Conservation (phyloP, 2,888 invertebrate genomes). For the Flexamia atlantica region DNA sequence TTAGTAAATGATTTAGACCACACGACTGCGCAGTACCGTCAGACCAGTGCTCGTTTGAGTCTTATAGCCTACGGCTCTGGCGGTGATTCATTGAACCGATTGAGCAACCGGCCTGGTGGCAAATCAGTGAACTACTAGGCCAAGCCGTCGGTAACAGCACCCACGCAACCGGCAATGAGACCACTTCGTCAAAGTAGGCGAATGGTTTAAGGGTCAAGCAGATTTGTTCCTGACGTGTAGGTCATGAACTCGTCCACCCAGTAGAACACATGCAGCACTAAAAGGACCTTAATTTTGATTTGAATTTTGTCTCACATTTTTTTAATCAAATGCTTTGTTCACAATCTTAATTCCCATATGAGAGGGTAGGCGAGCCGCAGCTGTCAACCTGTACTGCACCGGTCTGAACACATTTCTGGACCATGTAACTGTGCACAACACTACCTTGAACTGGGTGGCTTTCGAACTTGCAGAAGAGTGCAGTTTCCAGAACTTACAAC, state of each 20-base stretch:
- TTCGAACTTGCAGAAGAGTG: slow-evolving; percentile 15
- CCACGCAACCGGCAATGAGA: no score
- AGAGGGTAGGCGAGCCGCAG: not conserved
- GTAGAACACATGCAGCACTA: slow-evolving; percentile 35
- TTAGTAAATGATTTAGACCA: no score
- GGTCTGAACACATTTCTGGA: not conserved
- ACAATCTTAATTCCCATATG: not conserved
- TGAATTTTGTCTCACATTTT: not conserved
- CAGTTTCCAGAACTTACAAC: no score
- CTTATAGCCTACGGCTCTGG: no score
- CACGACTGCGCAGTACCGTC: no score
- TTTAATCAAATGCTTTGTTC: slow-evolving; percentile 8
- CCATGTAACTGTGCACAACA: not conserved
- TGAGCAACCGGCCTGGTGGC: no score
- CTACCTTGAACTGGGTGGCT: not conserved
- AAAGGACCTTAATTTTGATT: slow-evolving; percentile 31
- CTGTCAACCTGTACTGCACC: not conserved
- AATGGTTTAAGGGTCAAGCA: no score
- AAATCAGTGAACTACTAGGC: no score
- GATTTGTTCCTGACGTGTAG: not conserved
- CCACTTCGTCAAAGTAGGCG: no score
- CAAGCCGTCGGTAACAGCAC: no score
- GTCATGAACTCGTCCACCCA: slow-evolving; percentile 25
- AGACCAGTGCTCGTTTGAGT: no score
- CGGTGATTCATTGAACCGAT: no score